phyloP scores from a whole-genome alignment of 1,140 invertebrate genomes.

The Rhopalosiphum maidis region DNA sequence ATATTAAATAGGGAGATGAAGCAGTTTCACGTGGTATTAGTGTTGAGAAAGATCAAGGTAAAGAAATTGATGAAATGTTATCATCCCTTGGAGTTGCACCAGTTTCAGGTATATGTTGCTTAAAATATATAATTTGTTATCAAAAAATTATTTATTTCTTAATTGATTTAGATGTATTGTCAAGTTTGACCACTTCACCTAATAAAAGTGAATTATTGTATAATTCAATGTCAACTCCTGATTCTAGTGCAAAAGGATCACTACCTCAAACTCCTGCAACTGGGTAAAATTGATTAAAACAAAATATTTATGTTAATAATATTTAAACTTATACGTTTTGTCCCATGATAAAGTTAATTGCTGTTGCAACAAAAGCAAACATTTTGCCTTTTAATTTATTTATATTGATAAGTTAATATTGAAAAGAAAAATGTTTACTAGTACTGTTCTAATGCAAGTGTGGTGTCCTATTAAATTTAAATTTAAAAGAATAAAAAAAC shows the following conservation, averaged over 20 bases:
- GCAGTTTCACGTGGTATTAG: slow-evolving; percentile 71
- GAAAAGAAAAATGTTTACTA: neutral
- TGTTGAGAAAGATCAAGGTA: slow-evolving; percentile 72
- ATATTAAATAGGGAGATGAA: slow-evolving; percentile 71
- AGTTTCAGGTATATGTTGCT: slow-evolving; percentile 69
- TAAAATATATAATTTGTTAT: neutral
- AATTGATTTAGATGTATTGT: slow-evolving; percentile 45
- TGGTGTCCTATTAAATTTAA: neutral
- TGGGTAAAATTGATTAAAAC: slow-evolving; percentile 38
- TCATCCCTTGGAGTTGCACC: slow-evolving; percentile 84
- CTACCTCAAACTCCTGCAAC: slow-evolving; percentile 46
- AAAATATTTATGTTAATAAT: neutral
- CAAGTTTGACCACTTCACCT: slow-evolving; percentile 50
- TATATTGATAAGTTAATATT: neutral
- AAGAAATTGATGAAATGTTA: slow-evolving; percentile 84
- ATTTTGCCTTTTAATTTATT: neutral
- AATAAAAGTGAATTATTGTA: slow-evolving; percentile 54
- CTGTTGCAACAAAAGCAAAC: neutral
- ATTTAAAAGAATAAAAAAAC: too few species aligned
- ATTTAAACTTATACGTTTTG: neutral
- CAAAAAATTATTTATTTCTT: neutral
- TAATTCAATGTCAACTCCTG: slow-evolving; percentile 46
- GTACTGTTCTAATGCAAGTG: neutral
- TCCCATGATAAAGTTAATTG: neutral
- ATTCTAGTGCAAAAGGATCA: slow-evolving; percentile 51